Conservation (phyloP, 2,113 vertebrate genomes). For the Mesoclemmys tuberculata region DNA sequence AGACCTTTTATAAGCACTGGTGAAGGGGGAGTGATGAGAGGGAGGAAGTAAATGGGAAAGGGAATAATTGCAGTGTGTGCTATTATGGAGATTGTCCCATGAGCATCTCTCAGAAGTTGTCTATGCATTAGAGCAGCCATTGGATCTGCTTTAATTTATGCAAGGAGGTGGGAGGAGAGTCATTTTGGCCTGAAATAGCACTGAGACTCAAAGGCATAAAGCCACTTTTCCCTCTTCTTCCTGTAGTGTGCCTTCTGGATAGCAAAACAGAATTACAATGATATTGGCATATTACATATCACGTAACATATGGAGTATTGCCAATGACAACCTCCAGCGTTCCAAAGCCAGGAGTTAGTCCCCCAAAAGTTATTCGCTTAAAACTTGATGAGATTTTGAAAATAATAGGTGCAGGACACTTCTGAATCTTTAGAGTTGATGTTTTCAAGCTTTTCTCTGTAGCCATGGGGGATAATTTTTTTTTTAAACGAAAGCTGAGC, state of each 20-base stretch:
- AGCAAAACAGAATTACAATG: fast-evolving
- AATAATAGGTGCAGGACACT: background rate
- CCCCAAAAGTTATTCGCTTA: background rate
- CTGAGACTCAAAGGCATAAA: background rate
- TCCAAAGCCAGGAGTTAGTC: background rate
- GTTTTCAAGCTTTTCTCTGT: background rate
- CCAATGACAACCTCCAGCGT: background rate
- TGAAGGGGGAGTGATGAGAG: background rate
- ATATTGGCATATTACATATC: too few species aligned
- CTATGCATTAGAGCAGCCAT: background rate
- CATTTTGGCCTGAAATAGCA: background rate
- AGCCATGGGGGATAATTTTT: background rate
- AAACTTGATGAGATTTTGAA: background rate
- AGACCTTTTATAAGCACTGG: background rate
- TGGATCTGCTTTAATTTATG: background rate
- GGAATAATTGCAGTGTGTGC: background rate
- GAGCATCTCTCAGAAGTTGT: background rate
- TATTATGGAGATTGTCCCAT: background rate
- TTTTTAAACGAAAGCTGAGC: background rate
- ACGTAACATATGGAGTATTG: background rate
- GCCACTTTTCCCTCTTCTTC: background rate
- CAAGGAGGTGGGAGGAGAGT: background rate
- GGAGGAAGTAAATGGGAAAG: background rate
- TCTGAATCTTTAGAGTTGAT: background rate
- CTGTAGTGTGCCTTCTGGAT: background rate